These are phyloP conservation scores for Sebastes diaconus DNA, from an alignment of 2,797 vertebrate genomes.

Conservation along the genomic window DNA sequence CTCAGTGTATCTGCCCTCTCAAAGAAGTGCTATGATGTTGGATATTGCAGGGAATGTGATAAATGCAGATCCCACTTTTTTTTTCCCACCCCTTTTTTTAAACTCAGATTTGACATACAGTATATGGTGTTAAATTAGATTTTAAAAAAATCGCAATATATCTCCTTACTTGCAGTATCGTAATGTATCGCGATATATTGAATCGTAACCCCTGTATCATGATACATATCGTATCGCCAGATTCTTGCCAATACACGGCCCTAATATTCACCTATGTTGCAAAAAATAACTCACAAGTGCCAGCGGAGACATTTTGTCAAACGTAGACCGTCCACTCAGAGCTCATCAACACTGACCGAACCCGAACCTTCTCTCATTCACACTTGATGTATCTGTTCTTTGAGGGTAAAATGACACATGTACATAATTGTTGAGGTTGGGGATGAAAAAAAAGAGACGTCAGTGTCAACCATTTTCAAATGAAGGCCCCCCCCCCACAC, in stretches of 20 bases:
- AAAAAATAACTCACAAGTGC: conserved; percentile 5
- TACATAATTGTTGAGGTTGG: conserved; percentile 77
- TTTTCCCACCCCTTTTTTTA: too few relatives aligned
- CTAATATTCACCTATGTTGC: not conserved
- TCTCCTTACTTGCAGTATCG: too few relatives aligned
- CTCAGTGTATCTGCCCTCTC: too few relatives aligned
- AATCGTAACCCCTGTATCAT: too few relatives aligned
- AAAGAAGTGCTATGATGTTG: too few relatives aligned
- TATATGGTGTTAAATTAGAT: not conserved
- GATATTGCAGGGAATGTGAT: too few relatives aligned
- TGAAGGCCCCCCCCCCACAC: conserved; percentile 55
- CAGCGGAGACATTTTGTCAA: conserved; percentile 12
- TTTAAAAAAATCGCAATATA: not conserved
- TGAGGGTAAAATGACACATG: conserved; percentile 76
- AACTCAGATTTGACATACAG: not conserved
- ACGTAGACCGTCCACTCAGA: conserved; percentile 38
- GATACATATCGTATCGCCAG: too few relatives aligned
- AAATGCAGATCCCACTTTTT: too few relatives aligned
- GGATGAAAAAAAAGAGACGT: conserved; percentile 66
- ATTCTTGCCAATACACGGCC: too few relatives aligned
- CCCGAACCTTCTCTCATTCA: conserved; percentile 63
- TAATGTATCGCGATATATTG: too few relatives aligned
- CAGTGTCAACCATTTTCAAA: conserved; percentile 80
- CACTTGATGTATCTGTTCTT: conserved; percentile 71
- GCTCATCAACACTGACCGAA: conserved; percentile 34